Evolutionary conservation across 2,888 invertebrate species (phyloP).

Genomic region (Drosophila villosipedis): DNA sequence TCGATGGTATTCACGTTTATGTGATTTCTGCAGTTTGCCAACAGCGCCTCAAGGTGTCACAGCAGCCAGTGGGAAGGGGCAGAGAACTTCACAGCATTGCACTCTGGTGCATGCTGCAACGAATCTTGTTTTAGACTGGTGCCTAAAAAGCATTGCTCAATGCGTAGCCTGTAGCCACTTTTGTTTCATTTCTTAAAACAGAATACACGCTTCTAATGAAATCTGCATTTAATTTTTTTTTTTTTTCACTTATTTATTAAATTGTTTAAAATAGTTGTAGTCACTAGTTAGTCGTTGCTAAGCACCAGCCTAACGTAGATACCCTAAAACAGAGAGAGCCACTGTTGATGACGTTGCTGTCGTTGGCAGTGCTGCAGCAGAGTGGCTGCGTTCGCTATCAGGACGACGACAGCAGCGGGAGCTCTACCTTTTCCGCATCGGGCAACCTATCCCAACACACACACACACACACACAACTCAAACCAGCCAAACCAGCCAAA

Average conservation of each 20-base stretch:
- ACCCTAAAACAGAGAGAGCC: slow-evolving; percentile 15
- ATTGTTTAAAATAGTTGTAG: background rate
- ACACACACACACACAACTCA: background rate
- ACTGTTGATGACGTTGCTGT: slow-evolving; percentile 60
- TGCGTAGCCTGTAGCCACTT: background rate
- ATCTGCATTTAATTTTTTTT: background rate
- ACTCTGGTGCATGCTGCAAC: slow-evolving; percentile 29
- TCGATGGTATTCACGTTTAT: slow-evolving; percentile 58
- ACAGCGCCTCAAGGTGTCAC: slow-evolving; percentile 74
- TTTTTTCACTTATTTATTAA: background rate
- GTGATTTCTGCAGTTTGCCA: slow-evolving; percentile 75
- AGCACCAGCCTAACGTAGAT: slow-evolving; percentile 42
- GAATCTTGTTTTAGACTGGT: slow-evolving; percentile 36
- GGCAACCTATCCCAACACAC: background rate
- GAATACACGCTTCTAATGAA: accelerated
- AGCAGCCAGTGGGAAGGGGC: slow-evolving; percentile 10
- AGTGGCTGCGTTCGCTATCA: slow-evolving; percentile 53
- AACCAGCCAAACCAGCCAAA: background rate
- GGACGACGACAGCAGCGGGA: slow-evolving; percentile 52
- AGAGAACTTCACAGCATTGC: slow-evolving; percentile 33
- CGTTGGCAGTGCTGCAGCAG: slow-evolving; percentile 35
- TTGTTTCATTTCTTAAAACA: background rate
- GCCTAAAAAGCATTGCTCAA: slow-evolving; percentile 1
- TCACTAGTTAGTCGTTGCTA: slow-evolving; percentile 1
- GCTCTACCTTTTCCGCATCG: slow-evolving; percentile 25